Evolutionary conservation across 2,797 vertebrate species (phyloP).

Genomic region (Oryzias dopingdopingensis): DNA sequence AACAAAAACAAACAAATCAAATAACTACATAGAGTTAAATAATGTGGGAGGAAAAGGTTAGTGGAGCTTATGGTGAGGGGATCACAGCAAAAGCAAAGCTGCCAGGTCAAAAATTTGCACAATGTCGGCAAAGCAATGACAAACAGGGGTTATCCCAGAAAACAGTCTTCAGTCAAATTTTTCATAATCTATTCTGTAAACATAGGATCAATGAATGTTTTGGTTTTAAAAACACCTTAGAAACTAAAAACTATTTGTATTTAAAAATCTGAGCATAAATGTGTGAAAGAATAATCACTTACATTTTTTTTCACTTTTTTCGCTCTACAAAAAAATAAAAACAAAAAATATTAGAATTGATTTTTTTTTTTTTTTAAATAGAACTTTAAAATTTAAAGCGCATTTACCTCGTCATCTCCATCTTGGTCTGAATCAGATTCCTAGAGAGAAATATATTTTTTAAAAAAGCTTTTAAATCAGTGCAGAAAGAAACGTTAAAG

Average conservation of each 20-base stretch:
- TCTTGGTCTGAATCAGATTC: slow-evolving; percentile 98
- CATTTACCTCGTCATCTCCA: slow-evolving; percentile 92
- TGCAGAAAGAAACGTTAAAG: not conserved
- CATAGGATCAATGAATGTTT: not conserved
- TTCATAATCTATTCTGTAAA: slow-evolving; percentile 5
- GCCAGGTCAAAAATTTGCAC: slow-evolving; percentile 68
- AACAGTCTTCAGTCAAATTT: slow-evolving; percentile 11
- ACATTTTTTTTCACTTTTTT: slow-evolving; percentile 96
- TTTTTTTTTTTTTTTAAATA: not conserved
- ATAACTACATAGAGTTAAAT: slow-evolving; percentile 12
- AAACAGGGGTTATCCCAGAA: slow-evolving; percentile 25
- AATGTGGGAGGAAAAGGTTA: slow-evolving; percentile 36
- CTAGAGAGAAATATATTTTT: slow-evolving; percentile 67
- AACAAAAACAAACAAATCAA: slow-evolving; percentile 6
- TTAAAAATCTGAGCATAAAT: too few relatives aligned
- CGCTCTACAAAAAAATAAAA: slow-evolving; percentile 82
- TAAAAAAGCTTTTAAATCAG: slow-evolving; percentile 3
- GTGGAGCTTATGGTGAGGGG: slow-evolving; percentile 61
- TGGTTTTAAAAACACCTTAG: not conserved
- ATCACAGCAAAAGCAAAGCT: slow-evolving; percentile 82
- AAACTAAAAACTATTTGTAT: too few relatives aligned
- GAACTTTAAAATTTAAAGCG: not conserved
- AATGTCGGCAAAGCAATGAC: slow-evolving; percentile 51
- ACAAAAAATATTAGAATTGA: slow-evolving; percentile 18
- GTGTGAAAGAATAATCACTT: slow-evolving; percentile 68